Conservation (phyloP, 2,888 invertebrate genomes). For the Agrochola litura region DNA sequence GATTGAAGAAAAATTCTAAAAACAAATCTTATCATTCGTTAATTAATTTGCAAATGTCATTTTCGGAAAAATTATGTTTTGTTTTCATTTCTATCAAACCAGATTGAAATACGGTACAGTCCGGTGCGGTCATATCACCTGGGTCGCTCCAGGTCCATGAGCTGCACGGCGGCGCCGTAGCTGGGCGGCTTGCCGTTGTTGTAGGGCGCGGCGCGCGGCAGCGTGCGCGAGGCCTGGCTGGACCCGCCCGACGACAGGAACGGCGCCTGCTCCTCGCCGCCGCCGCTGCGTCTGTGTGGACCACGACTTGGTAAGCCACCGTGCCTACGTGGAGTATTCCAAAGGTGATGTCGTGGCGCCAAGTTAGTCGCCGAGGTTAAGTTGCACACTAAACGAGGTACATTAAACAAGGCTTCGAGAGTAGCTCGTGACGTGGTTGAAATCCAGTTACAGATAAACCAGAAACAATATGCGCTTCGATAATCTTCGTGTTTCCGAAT, state of each 20-base stretch:
- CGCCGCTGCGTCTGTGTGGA: conserved; percentile 92
- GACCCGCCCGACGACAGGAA: conserved; percentile 91
- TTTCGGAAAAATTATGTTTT: background rate
- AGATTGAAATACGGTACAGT: background rate
- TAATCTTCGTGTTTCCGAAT: background rate
- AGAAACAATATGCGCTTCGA: conserved; percentile 7
- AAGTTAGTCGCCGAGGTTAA: background rate
- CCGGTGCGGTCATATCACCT: conserved; percentile 62
- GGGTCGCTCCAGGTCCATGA: conserved; percentile 84
- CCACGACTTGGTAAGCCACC: background rate
- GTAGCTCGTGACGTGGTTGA: background rate
- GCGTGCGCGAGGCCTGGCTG: conserved; percentile 88
- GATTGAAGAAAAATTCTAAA: no score
- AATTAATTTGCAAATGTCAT: background rate
- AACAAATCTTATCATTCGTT: background rate
- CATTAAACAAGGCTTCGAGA: background rate
- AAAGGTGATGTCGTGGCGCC: background rate
- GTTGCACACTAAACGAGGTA: background rate
- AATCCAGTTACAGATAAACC: background rate
- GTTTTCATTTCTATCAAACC: background rate
- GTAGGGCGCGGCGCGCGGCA: conserved; percentile 91
- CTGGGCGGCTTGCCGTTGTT: conserved; percentile 91
- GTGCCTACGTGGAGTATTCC: background rate
- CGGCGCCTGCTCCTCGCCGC: conserved; percentile 96
- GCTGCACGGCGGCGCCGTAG: conserved; percentile 91